phyloP scores from a whole-genome alignment of 1,140 invertebrate genomes.

The Plutomurus gul region DNA sequence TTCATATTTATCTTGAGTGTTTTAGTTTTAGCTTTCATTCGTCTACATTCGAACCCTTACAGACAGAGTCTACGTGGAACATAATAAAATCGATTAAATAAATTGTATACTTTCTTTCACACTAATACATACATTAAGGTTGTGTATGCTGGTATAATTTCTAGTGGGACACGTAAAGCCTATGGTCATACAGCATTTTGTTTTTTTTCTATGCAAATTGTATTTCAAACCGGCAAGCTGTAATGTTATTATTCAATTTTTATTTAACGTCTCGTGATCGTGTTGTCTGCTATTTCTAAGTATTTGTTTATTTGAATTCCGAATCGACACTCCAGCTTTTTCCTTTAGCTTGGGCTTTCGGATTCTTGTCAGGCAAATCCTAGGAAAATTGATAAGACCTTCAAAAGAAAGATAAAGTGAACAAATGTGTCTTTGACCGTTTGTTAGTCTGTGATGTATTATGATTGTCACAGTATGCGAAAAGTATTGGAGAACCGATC shows the following conservation, averaged over 20 bases:
- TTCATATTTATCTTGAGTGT: too few relatives aligned
- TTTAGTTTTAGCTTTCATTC: too few relatives aligned
- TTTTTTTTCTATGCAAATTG: background rate
- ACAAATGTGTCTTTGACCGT: background rate
- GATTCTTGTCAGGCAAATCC: conserved; percentile 1
- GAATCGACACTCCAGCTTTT: conserved; percentile 14
- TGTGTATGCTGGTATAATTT: background rate
- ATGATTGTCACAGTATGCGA: conserved; percentile 77
- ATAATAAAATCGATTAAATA: too few relatives aligned
- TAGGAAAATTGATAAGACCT: background rate
- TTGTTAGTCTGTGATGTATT: conserved; percentile 24
- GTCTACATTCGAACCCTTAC: too few relatives aligned
- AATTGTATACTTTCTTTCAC: too few relatives aligned
- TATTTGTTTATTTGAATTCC: conserved; percentile 14
- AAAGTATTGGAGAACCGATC: conserved; percentile 99
- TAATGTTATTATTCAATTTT: background rate
- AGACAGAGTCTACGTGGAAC: too few relatives aligned
- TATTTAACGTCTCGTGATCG: background rate
- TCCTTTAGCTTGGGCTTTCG: conserved; percentile 24
- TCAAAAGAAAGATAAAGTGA: background rate
- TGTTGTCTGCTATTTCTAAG: conserved; percentile 19
- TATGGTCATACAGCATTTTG: too few relatives aligned
- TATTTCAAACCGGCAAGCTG: background rate
- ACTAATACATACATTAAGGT: background rate
- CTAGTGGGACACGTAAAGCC: too few relatives aligned